These are phyloP conservation scores for Drosophila mojavensis DNA, from an alignment of 1,140 invertebrate genomes.

Conservation along the genomic window DNA sequence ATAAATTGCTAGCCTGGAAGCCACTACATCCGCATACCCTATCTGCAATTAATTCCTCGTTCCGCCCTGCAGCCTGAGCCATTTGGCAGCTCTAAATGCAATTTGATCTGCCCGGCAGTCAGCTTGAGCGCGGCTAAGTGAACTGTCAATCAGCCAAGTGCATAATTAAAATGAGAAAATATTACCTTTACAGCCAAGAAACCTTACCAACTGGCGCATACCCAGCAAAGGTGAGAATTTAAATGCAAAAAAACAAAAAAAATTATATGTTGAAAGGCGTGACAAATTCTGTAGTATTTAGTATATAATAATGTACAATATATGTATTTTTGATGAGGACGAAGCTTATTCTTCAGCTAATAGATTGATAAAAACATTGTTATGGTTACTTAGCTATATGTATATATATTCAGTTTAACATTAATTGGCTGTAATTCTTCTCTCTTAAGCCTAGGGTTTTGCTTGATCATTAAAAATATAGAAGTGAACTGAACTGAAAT, in stretches of 20 bases:
- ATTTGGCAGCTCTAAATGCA: slow-evolving; percentile 40
- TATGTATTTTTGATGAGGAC: too few species aligned
- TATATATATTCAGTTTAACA: too few species aligned
- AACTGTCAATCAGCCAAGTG: slow-evolving; percentile 29
- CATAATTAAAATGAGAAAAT: slow-evolving; percentile 36
- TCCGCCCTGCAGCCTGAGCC: neutral
- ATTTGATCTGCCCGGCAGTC: slow-evolving; percentile 39
- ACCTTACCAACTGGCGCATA: neutral
- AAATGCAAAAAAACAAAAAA: neutral
- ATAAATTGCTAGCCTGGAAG: slow-evolving; percentile 50
- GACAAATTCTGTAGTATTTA: too few species aligned
- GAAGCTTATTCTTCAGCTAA: too few species aligned
- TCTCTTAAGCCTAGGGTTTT: too few species aligned
- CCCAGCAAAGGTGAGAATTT: neutral
- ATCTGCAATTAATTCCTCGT: too few species aligned
- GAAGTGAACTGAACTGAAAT: neutral
- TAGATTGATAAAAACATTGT: too few species aligned
- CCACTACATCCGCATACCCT: neutral
- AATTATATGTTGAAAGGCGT: too few species aligned
- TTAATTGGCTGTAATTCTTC: too few species aligned
- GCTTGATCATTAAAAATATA: slow-evolving; percentile 6
- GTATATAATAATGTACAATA: too few species aligned
- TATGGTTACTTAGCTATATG: too few species aligned
- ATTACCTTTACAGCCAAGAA: neutral
- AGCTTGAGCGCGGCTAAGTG: slow-evolving; percentile 25